phyloP scores from a whole-genome alignment of 2,113 vertebrate genomes.

The Atrichornis clamosus region DNA sequence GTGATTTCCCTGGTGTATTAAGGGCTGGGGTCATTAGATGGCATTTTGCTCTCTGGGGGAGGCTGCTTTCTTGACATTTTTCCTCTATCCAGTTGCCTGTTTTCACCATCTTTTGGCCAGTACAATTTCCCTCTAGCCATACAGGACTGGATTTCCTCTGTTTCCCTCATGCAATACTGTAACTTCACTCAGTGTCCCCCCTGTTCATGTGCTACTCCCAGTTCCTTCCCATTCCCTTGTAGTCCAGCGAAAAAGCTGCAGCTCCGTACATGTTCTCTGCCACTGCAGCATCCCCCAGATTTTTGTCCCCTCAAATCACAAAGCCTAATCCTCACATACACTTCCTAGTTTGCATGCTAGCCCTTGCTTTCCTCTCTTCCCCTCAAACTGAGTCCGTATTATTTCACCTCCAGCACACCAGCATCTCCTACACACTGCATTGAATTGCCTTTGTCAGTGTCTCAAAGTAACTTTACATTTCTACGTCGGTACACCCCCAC shows the following conservation, averaged over 20 bases:
- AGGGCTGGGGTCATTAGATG: conserved; percentile 26
- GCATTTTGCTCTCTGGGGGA: not conserved
- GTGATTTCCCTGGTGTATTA: not conserved
- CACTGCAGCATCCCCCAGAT: not conserved
- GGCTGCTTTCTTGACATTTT: not conserved
- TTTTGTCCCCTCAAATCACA: not conserved
- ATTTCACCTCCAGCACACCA: not conserved
- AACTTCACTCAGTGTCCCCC: not conserved
- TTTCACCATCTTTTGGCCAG: not conserved
- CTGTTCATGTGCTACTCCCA: not conserved
- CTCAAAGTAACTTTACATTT: not conserved
- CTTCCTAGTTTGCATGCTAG: not conserved
- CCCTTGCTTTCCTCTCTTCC: not conserved
- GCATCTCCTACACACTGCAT: not conserved
- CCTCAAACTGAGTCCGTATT: not conserved
- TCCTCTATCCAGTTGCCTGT: not conserved
- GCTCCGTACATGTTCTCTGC: not conserved
- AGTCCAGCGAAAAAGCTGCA: not conserved
- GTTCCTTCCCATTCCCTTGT: not conserved
- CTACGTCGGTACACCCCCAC: rapidly evolving
- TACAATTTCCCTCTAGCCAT: not conserved
- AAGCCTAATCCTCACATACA: not conserved
- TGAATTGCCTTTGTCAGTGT: not conserved
- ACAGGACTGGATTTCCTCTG: not conserved
- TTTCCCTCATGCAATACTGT: not conserved